These are phyloP conservation scores for Poeciliopsis infans DNA, from an alignment of 2,797 vertebrate species.

Conservation along the genomic window DNA sequence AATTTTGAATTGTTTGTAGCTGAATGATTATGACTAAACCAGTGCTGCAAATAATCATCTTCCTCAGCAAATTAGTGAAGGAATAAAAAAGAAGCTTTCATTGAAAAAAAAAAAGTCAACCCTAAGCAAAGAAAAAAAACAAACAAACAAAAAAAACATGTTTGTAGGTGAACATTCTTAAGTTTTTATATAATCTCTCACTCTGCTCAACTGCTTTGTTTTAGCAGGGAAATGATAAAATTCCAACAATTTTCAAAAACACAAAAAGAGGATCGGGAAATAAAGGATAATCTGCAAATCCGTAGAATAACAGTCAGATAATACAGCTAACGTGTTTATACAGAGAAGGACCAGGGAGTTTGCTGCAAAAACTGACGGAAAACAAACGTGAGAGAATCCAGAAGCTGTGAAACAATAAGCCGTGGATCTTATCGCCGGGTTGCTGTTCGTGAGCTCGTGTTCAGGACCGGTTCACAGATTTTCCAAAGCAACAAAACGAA, in stretches of 20 bases:
- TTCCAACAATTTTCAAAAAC: constrained; percentile 13
- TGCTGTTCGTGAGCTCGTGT: constrained; percentile 28
- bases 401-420: constrained; percentile 21
- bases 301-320: constrained; percentile 28
- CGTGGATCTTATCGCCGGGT: constrained; percentile 15
- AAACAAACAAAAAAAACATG: constrained; percentile 1
- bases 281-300: constrained; percentile 24
- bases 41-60: background rate
- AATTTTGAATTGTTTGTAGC: background rate
- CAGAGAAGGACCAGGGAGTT: constrained; percentile 49
- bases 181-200: constrained; percentile 20
- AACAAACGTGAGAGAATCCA: constrained; percentile 25
- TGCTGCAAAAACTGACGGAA: constrained; percentile 29
- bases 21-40: background rate
- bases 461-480: constrained; percentile 7
- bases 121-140: background rate
- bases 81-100: background rate
- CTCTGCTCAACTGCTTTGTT: constrained; percentile 23
- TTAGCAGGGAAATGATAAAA: constrained; percentile 2
- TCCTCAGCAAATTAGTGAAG: background rate
- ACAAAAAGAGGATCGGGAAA: constrained; percentile 21
- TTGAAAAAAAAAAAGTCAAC: background rate
- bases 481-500: constrained; percentile 26
- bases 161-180: constrained; percentile 3
- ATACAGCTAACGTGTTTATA: constrained; percentile 32